Base-by-base conservation (phyloP, 2,888 invertebrate genomes). In the Trissolcus japonicus region DNA sequence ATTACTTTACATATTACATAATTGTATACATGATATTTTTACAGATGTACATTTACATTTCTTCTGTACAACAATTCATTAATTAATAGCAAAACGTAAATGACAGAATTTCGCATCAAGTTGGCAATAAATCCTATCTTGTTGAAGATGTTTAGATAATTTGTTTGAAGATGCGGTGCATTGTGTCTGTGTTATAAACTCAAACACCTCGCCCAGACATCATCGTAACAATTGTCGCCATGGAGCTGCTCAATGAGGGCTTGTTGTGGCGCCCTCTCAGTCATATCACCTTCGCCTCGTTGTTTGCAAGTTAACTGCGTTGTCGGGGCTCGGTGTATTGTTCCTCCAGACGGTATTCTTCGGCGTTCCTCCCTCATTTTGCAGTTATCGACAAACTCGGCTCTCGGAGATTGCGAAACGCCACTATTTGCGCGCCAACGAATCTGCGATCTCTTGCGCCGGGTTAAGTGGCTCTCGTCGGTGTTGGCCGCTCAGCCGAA, bases 321-420 rank as follows among this genome's bases (percentile, higher is more conserved):
- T 35, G 35, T 35, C 35, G 35, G 11, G 35, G 35, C 46, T 46
- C 0, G 46, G n/a, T 67, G 56, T 29, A 68, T 63, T 56, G 53
- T 63, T 14, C 13, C 29, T 40, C 17, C 17, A 46, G 59, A 71
- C 63, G 50, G 71, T 21, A 63, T 76, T 78, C 75, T 68, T 63
- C 76, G 14, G 46, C 46, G 68, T 73, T 72, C 65, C 68, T 76
- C 66, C 56, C 78, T 68, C 65, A 71, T 71, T 71, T 67, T 67
- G 51, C 48, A 73, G 76, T 79, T 75, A 76, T 76, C 71, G 75
- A 79, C 75, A 71, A 77, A 65, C 55, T 25, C 4, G 3, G 25
- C 56, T 51, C 46, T 13, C 43, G 76, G 29, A 40, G 72, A 73
- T 77, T 73, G 43, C 61, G 61, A 63, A 68, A 61, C 16, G 65